Percentiles rank a stretch among this genome's conserved stretches.
phyloP scores from a whole-genome alignment of 2,888 invertebrate genomes.

The Trichogramma evanescens region DNA sequence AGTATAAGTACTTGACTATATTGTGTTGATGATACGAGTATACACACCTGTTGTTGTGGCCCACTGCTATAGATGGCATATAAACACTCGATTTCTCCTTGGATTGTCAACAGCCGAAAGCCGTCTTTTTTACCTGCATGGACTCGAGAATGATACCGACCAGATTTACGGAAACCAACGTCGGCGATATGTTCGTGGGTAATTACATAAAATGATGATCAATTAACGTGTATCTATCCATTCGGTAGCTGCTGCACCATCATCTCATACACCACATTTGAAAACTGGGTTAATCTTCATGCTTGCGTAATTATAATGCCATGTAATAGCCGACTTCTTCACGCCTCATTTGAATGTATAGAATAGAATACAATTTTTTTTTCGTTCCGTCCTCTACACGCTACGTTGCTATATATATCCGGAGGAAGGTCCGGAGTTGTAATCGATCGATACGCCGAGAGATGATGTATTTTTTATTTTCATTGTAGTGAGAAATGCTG shows the following conservation, averaged over 20 bases:
- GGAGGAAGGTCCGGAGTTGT: too few relatives aligned
- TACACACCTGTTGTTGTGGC: too few relatives aligned
- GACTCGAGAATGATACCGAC: constrained; percentile 97
- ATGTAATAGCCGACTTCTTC: neutral
- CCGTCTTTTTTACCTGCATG: constrained; percentile 96
- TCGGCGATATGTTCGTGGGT: constrained; percentile 98
- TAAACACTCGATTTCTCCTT: constrained; percentile 19
- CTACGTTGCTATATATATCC: too few relatives aligned
- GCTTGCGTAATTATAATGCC: constrained; percentile 2
- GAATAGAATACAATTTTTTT: constrained; percentile 4
- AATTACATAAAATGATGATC: constrained; percentile 18
- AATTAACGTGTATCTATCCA: too few relatives aligned
- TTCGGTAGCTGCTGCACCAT: too few relatives aligned
- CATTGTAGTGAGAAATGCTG: constrained; percentile 85
- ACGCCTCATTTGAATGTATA: constrained; percentile 13
- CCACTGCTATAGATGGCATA: neutral
- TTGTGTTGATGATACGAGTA: too few relatives aligned
- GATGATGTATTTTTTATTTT: neutral
- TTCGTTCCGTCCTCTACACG: too few relatives aligned
- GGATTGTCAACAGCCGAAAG: constrained; percentile 68
- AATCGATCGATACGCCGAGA: too few relatives aligned
- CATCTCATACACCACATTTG: too few relatives aligned
- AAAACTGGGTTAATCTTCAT: too few relatives aligned
- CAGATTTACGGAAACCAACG: constrained; percentile 87
- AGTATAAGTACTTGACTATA: too few relatives aligned